Base-by-base conservation (phyloP, 2,888 invertebrate genomes). In the Baronia brevicornis region DNA sequence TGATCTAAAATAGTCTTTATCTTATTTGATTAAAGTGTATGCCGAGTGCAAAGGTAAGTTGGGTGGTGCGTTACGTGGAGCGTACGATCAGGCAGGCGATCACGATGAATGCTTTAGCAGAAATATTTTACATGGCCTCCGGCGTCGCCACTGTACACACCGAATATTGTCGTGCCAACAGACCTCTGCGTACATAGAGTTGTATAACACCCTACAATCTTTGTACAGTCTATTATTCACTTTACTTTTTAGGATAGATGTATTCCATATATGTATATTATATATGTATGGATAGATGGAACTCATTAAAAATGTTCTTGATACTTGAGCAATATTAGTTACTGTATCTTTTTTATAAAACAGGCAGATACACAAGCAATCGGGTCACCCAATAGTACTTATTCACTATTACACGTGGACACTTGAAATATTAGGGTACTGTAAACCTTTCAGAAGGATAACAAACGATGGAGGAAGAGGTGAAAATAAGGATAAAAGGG, bases 101-200 rank as follows among this genome's bases (percentile, higher is more conserved):
- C 80, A 77, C 78, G 77, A 79, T 79, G 84, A 80, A 82, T 78
- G 84, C 78, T 79, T 75, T 74, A 73, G 73, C 73, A 78, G 84
- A 82, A 84, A 84, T 84, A 84, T 84, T 84, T 82, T 80, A 80
- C 82, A 80, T 74, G 52, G 79, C 84, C 77, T 48, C 66, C 60
- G 74, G 82, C 78, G 58, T 34, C 62, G 62, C 59, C 66, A 62
- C 60, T 64, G 68, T 72, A 51, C 67, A 56, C 60, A 60, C 71
- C 60, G 78, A 75, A 78, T 69, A 73, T 74, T 72, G 74, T 66
- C 71, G 77, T 79, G 79, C 79, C 80, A 80, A 80, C 77, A 74
- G 59, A 59, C 65, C 53, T 43, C 61, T 58, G 70, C 56, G 47
- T 35, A 48, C 45, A 51, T 48, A 48, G 67, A 72, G 73, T 36